Base-by-base conservation (phyloP, 64 coral and sea anemone species). In the Pocillopora verrucosa region DNA sequence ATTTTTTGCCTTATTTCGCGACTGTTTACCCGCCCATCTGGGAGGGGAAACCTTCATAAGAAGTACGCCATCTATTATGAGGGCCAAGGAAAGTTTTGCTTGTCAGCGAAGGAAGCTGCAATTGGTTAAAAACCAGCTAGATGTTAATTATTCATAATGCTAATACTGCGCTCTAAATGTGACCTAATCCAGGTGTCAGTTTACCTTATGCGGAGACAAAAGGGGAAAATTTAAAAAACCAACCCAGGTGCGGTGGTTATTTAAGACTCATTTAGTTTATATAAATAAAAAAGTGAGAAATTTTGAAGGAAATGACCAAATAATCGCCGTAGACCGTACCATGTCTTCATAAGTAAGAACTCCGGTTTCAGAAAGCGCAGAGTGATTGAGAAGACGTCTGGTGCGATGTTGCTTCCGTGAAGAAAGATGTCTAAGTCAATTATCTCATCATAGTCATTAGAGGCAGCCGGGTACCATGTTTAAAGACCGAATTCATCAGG, bases 111-210 rank as follows among this genome's bases (percentile, higher is more conserved):
- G n/a, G 70, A 45, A 85, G 7, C 82, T 56, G 17, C 26, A 61
- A 85, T 85, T 85, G 82, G 82, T 13, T 72, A 70, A 37, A 72
- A 85, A 85, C 65, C 64, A 58, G 37, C 22, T 72, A 3, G 13
- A 57, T 11, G 17, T 85, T 4, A 72, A 85, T 72, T 85, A 72
- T 85, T 85, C 10, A 85, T 13, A 30, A 58, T 22, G 82, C 11
- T 57, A 20, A 85, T 13, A 37, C 41, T 85, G 19, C 82, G 35
- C 67, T 70, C n/a, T 24, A 70, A 70, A 20, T 68, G 82, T 85
- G 82, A 85, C 64, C 82, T 85, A 72, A 85, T 85, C 20, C 72
- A 56, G 17, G 20, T 45, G 82, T 56, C 19, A 85, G 41, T 85
- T 85, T 20, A 20, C 19, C 13, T 57, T 72, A 62, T 26, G 56